Base-by-base conservation (phyloP, 2,888 invertebrate genomes). In the Ptychoptera contaminata region DNA sequence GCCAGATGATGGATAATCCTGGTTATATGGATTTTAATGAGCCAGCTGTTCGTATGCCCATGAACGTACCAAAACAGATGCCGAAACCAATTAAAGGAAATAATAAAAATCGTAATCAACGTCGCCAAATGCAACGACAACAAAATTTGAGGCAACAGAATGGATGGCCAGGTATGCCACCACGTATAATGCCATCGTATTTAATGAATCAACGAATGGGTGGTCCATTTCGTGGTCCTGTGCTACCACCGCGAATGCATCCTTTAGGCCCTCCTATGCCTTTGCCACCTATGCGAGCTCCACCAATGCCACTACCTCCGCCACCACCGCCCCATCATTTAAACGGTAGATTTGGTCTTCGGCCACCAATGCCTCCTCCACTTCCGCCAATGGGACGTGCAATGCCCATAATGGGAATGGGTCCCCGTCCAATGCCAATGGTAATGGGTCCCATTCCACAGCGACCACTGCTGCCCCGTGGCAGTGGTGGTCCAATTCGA, bases 1-100 rank as follows among this genome's bases (percentile, higher is more conserved):
- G 57, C 47, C 65, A 65, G 49, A 63, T 65, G 51, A 63, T 63
- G 29, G 63, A 62, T 47, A 65, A 65, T 54, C 61, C 63, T 2
- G 62, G 65, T 1, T 65, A 63, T 46, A 58, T 63, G 48, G 65
- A 65, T 48, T 63, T 63, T 32, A 64, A 62, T 46, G 59, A 58
- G 37, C 61, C 63, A 31, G 35, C 16, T 42, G 12, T 42, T 16
- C 23, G 23, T 5, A 23, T 23, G 23, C 23, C 23, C 23, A 23
- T 23, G 23, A 23, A 23, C 7, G 7, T 23, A 23, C 23, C 23
- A 7, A 23, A 23, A 7, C 23, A 23, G 7, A 23, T 23, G 23
- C 23, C 23, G 3, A 23, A 23, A 23, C 23, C 23, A n/a, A 16
- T 12, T 16, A 38, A 35, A n/a, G 34, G 34, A 8, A 41, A 41